These are phyloP conservation scores for Archivesica marissinica DNA, from an alignment of 1,140 invertebrate species.

Conservation along the genomic window DNA sequence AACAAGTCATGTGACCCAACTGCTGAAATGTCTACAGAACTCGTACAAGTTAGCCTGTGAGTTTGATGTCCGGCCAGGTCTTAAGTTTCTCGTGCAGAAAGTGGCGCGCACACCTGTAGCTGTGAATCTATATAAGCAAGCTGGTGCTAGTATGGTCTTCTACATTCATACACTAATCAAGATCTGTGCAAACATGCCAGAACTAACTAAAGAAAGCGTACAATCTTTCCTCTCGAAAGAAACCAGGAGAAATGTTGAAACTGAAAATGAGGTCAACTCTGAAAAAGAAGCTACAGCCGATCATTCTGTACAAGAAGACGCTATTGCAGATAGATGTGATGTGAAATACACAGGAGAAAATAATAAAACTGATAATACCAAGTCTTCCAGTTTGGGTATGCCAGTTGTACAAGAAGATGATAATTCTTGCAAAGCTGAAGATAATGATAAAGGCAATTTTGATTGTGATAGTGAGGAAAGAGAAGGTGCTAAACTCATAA, in stretches of 20 bases:
- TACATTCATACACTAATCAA: constrained; percentile 94
- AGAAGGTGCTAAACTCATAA: constrained; percentile 5
- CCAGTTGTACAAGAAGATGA: not conserved
- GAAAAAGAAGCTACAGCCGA: not conserved
- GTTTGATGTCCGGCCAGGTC: constrained; percentile 94
- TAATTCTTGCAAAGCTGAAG: not conserved
- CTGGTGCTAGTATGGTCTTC: constrained; percentile 95
- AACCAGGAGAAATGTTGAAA: not conserved
- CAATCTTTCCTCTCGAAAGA: constrained; percentile 36
- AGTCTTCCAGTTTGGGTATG: constrained; percentile 1
- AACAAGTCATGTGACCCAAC: constrained; percentile 87
- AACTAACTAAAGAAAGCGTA: constrained; percentile 85
- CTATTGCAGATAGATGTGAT: not conserved
- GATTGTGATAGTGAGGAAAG: not conserved
- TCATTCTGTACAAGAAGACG: too few relatives aligned
- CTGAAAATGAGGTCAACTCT: not conserved
- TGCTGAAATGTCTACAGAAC: constrained; percentile 91
- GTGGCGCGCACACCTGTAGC: constrained; percentile 94
- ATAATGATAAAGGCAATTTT: not conserved
- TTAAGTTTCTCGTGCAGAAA: constrained; percentile 97
- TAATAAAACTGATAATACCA: not conserved
- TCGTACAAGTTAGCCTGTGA: constrained; percentile 92
- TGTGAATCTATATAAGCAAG: constrained; percentile 96
- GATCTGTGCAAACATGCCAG: constrained; percentile 87
- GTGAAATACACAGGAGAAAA: not conserved